Conservation (phyloP, 2,888 invertebrate genomes). For the Drosophila lacicola region DNA sequence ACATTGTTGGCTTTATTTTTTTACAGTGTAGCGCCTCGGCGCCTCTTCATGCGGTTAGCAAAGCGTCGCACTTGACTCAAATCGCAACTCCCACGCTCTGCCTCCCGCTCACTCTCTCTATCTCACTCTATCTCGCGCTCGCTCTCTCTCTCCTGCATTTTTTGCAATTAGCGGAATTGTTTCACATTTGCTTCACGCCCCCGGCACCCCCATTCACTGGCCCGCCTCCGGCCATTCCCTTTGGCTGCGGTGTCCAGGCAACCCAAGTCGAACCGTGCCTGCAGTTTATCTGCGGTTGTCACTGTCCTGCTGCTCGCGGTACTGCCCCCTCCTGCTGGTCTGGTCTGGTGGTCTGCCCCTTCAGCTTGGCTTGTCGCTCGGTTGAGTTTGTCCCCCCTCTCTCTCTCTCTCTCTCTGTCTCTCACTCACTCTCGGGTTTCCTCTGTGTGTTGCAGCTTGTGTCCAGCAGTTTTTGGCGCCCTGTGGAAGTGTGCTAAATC, state of each 20-base stretch:
- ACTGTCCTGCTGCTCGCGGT: neutral
- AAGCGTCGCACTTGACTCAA: slow-evolving; percentile 50
- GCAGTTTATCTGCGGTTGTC: slow-evolving; percentile 72
- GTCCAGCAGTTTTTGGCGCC: slow-evolving; percentile 65
- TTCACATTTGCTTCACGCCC: slow-evolving; percentile 67
- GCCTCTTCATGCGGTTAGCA: slow-evolving; percentile 31
- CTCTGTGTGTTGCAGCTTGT: slow-evolving; percentile 30
- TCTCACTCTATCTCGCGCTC: neutral
- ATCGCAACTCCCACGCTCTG: slow-evolving; percentile 9
- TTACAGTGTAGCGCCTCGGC: slow-evolving; percentile 44
- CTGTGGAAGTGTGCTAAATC: slow-evolving; percentile 68
- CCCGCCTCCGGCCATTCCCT: neutral
- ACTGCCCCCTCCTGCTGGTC: neutral
- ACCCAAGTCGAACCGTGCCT: slow-evolving; percentile 40
- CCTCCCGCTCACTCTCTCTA: neutral
- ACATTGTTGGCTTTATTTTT: slow-evolving; percentile 8
- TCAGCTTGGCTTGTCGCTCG: slow-evolving; percentile 51
- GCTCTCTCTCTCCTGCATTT: slow-evolving; percentile 35
- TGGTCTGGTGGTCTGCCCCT: neutral
- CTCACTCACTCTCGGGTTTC: neutral
- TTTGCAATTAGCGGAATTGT: slow-evolving; percentile 79
- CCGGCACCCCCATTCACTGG: neutral
- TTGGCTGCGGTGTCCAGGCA: slow-evolving; percentile 6
- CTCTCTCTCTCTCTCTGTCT: neutral
- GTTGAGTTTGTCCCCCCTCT: slow-evolving; percentile 23